Base-by-base conservation (phyloP, 2,888 invertebrate genomes). In the Ophioninae sp. region DNA sequence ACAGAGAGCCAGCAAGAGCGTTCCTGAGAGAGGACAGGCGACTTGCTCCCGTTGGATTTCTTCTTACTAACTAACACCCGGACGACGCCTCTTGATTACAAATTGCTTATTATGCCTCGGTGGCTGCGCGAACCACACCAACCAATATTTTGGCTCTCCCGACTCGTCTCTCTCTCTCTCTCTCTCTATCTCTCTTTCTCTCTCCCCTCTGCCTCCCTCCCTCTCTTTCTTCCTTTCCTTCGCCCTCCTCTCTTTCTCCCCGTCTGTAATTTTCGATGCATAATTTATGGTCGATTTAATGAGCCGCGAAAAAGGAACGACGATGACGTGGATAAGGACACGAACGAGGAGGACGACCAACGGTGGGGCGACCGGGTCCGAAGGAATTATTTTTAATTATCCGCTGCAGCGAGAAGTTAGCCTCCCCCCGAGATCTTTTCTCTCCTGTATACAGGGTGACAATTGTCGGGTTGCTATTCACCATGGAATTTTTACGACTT, bases 231-330 rank as follows among this genome's bases (percentile, higher is more conserved):
- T 23, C 44, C 44, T 61, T 20, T 17, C 10, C 23, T 7, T 39
- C 82, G 61, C 72, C 50, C n/a, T 41, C 70, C 77, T 59, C 65
- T 64, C 65, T 87, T 69, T 65, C 86, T 87, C 88, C 85, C 86
- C 86, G 86, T 87, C 90, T 89, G 90, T 92, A 92, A 92, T 92
- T 92, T 92, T 92, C 92, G 91, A 92, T 92, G 92, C 92, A 92
- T 92, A 92, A 92, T 92, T 92, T 92, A 92, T 92, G 91, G 91
- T 89, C 90, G 90, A 92, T 92, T 92, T 92, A 92, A 92, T 92
- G 92, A 92, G 92, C 92, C 91, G 91, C 91, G 91, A 92, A 91
- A 91, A 91, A 91, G 91, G 90, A 91, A 90, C 87, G 89, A 90
- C 82, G 87, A 88, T 77, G 73, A 79, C 70, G 83, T 73, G 78